Base-by-base conservation (phyloP, 2,888 invertebrate species). In the Agonopterix heracliana region DNA sequence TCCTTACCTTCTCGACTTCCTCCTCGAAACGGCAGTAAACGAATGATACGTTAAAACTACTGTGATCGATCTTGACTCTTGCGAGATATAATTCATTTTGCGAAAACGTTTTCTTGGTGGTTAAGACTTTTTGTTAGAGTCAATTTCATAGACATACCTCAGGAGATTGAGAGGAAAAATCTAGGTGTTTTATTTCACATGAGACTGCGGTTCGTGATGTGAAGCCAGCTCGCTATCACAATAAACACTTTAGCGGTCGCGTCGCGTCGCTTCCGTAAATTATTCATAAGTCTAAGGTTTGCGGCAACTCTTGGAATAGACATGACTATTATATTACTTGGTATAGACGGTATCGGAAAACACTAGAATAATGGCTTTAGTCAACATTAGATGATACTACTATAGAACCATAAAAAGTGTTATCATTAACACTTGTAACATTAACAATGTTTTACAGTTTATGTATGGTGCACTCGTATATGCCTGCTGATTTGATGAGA, bases 111-210 rank as follows among this genome's bases (percentile, higher is more conserved):
- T 55, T 53, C 46, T 48, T 44, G 56, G 62, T 57, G 54, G 63
- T 71, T 82, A 62, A 54, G 74, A 59, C 78, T 81, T 71, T 63
- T 53, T 46, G 47, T 45, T 48, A 48, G 46, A 34, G 44, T 48
- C 34, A 14, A 49, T 58, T 60, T 53, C 48, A 54, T 57, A 74
- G 74, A 78, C 68, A 61, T 77, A 73, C 73, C 74, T 75, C 67
- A 56, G 56, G 69, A 78, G 73, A 81, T 81, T 77, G 78, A 76
- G 80, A 75, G 76, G 79, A 80, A 82, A 83, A 84, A 84, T 85
- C 79, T 83, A 82, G 82, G 81, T 82, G 77, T 79, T 84, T 84
- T 83, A 86, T 85, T 81, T 77, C 78, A 74, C 78, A 78, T 73
- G 79, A 81, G 78, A 77, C 71, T 73, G 74, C 63, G 78, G 77